Base-by-base conservation (phyloP, 2,113 vertebrate genomes). In the Albula glossodonta region DNA sequence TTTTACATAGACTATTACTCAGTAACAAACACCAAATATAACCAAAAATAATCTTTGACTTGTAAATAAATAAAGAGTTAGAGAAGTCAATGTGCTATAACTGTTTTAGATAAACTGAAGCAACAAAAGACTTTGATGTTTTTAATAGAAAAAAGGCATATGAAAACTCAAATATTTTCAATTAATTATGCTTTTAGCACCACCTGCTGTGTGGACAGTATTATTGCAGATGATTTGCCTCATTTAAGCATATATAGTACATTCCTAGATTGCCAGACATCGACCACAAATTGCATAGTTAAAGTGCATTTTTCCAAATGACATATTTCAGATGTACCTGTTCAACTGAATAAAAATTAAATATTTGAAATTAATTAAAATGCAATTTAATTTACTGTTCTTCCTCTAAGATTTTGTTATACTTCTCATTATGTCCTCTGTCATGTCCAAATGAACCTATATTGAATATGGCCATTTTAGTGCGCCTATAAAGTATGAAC, bases 181-280 rank as follows among this genome's bases (percentile, higher is more conserved):
- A 80, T 50, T 74, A 80, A 51, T 51, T 50, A 19, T 2, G 48
- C 5, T 15, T 66, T 57, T 4, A 74, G 74, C 85, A 86, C 91
- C 91, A 83, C 86, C 91, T 93, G 63, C 88, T 92, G 91, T 85
- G 41, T 60, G 19, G 17, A 78, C 83, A 83, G 13, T 6, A 22
- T 5, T 80, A 51, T 15, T 80, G 15, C 79, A 80, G 19, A 50
- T 17, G 4, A 66, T 7, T 22, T 66, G 17, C 60, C 22, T 66
- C 6, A 60, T 60, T 60, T 60, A 60, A 12, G 57, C 9, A 3
- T 41, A 41, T 41, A 41, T 41, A 1, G 31, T 41, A 41, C 31
- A 41, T 41, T 41, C 31, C 31, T 1, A 41, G 31, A 41, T 41
- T 41, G 31, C 31, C 31, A 41, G 31, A 41, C 31, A 41, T 41